Conservation (phyloP, 1,140 invertebrate genomes). For the Mesaphorura yosii region DNA sequence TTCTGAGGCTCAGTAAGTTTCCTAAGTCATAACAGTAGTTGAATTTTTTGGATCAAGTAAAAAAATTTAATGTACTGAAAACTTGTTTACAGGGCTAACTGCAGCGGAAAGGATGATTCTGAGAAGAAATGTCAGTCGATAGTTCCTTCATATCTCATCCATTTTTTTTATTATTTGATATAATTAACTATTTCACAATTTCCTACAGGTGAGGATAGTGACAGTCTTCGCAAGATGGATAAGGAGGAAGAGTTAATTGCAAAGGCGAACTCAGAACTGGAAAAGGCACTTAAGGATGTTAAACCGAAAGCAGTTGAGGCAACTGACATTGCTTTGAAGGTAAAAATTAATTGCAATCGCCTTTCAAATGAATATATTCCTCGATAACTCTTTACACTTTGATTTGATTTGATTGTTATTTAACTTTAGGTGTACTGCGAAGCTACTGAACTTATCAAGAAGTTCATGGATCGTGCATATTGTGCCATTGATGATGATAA, state of each 20-base stretch:
- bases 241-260: slow-evolving; percentile 29
- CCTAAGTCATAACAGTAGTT: no score
- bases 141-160: not conserved
- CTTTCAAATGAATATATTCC: not conserved
- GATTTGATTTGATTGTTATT: not conserved
- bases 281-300: slow-evolving; percentile 27
- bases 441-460: slow-evolving; percentile 21
- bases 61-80: no score
- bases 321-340: slow-evolving; percentile 26
- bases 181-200: not conserved
- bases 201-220: slow-evolving; percentile 1
- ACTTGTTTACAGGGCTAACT: slow-evolving; percentile 13
- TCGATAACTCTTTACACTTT: not conserved
- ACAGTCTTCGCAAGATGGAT: slow-evolving; percentile 26
- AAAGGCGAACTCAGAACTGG: slow-evolving; percentile 28
- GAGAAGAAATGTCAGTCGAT: slow-evolving; percentile 1
- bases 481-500: slow-evolving; percentile 28
- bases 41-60: no score
- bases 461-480: slow-evolving; percentile 30
- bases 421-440: slow-evolving; percentile 26
- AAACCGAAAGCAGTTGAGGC: slow-evolving; percentile 23
- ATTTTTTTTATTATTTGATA: not conserved
- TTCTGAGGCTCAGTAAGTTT: no score
- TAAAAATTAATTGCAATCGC: not conserved
- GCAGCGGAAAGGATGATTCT: slow-evolving; percentile 14